These are phyloP conservation scores for Corythornis vintsioides DNA, from an alignment of 2,113 vertebrate genomes.

Conservation along the genomic window DNA sequence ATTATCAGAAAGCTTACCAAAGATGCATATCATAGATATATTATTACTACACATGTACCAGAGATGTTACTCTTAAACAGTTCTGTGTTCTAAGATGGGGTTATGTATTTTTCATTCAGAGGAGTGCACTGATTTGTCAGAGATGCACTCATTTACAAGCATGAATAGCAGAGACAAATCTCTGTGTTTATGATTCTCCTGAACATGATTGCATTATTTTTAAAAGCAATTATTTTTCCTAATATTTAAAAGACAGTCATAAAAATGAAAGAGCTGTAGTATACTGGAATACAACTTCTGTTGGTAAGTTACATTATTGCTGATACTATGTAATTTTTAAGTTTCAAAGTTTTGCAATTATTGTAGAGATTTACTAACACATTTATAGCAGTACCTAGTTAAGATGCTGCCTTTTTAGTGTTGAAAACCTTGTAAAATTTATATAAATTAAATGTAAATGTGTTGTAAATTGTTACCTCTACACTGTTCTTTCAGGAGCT, in stretches of 20 bases:
- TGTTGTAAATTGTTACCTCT: not conserved
- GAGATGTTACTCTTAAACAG: not conserved
- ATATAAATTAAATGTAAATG: not conserved
- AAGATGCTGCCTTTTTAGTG: not conserved
- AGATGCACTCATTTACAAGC: not conserved
- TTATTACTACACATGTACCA: not conserved
- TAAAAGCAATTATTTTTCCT: not conserved
- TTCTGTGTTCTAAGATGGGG: not conserved
- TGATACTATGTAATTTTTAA: not conserved
- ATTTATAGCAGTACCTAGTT: not conserved
- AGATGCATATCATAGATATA: not conserved
- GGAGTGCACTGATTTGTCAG: not conserved
- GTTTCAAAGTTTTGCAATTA: not conserved
- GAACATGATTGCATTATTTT: not conserved
- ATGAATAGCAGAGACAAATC: not conserved
- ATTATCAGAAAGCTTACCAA: not conserved
- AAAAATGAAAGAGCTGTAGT: not conserved
- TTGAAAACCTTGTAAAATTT: not conserved
- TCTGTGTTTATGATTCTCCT: not conserved
- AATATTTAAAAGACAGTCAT: not conserved
- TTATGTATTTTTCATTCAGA: not conserved
- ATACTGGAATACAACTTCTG: not conserved
- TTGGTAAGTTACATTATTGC: not conserved
- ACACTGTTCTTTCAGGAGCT: not conserved
- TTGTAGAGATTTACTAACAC: not conserved